These are phyloP conservation scores for Thamnophis elegans DNA, from an alignment of 2,797 vertebrate species.

Conservation along the genomic window DNA sequence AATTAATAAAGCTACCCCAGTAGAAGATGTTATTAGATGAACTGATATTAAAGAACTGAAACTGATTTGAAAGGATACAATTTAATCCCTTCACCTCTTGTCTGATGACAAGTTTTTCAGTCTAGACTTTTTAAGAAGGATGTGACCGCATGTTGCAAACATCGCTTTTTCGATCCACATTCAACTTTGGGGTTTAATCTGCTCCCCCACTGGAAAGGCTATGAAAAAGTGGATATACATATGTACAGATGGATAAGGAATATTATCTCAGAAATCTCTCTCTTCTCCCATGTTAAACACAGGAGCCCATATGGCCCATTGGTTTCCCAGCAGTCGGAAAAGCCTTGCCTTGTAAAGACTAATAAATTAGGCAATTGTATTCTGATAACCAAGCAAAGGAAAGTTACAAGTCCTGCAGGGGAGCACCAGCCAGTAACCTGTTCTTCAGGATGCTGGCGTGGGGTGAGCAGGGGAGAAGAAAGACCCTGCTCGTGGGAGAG, in stretches of 20 bases:
- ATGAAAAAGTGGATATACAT: background rate
- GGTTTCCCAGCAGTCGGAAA: background rate
- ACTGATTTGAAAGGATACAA: background rate
- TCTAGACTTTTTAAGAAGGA: background rate
- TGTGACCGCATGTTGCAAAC: background rate
- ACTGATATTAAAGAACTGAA: background rate
- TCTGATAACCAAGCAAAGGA: background rate
- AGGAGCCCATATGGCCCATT: background rate
- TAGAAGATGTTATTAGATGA: background rate
- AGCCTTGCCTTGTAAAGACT: background rate
- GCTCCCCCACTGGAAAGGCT: background rate
- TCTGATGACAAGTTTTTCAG: background rate
- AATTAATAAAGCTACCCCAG: background rate
- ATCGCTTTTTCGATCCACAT: background rate
- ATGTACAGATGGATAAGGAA: background rate
- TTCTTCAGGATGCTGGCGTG: background rate
- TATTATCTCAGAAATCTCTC: background rate
- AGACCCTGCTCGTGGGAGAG: background rate
- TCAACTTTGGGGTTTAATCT: background rate
- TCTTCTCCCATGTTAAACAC: background rate
- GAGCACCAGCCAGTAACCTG: conserved; percentile 7
- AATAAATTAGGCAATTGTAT: background rate
- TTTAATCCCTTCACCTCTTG: background rate
- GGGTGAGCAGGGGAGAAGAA: background rate
- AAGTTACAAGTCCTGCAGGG: background rate